A percentile compares a stretch with the other conserved stretches of the same genome.
Evolutionary conservation across 2,113 vertebrate genomes (phyloP).

Genomic region (Myotis brandtii): DNA sequence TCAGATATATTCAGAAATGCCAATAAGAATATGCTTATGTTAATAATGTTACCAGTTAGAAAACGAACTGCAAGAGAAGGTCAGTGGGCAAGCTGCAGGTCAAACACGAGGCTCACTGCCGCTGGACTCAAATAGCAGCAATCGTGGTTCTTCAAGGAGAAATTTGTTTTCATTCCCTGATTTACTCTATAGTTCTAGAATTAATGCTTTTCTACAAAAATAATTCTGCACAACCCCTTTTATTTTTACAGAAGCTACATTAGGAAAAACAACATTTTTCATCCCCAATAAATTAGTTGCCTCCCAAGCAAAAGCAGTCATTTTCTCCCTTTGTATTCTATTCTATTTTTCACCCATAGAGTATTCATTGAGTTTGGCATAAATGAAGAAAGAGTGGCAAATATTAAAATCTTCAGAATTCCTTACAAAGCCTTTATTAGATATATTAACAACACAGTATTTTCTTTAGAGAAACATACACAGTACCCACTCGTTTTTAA

Average conservation of each 20-base stretch:
- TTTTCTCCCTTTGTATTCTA: slow-evolving; percentile 26
- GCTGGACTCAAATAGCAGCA: not conserved
- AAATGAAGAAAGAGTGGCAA: not conserved
- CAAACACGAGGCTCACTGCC: not conserved
- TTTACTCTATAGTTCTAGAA: not conserved
- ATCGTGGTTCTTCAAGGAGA: not conserved
- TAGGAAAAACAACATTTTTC: not conserved
- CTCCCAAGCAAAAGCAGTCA: not conserved
- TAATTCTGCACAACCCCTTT: not conserved
- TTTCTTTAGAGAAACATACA: not conserved
- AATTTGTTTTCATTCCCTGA: not conserved
- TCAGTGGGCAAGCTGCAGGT: not conserved
- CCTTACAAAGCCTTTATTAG: not conserved
- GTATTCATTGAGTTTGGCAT: not conserved
- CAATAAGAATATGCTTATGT: not conserved
- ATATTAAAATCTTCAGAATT: slow-evolving; percentile 19
- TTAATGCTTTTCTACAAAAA: slow-evolving; percentile 28
- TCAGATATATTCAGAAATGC: not conserved
- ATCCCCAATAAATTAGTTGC: not conserved
- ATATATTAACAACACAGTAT: not conserved
- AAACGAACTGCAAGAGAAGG: not conserved
- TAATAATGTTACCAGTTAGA: slow-evolving; percentile 24
- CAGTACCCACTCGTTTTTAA: slow-evolving; percentile 58
- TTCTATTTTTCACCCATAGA: not conserved
- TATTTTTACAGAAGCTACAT: not conserved